Evolutionary conservation across 2,797 vertebrate species (phyloP).

Genomic region (Arremon brunneinucha): DNA sequence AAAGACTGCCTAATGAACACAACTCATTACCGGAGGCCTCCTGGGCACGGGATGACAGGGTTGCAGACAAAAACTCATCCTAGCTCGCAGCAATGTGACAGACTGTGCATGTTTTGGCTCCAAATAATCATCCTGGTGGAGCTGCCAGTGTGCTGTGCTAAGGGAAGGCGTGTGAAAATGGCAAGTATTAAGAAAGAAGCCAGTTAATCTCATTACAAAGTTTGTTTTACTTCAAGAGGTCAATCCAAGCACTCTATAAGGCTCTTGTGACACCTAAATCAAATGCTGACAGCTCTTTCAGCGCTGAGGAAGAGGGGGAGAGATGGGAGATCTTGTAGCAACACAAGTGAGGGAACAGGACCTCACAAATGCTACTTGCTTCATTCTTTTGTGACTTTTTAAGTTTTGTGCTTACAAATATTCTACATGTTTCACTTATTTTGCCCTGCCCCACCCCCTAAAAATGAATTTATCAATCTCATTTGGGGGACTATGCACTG

Average conservation of each 20-base stretch:
- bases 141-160: background rate
- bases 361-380: background rate
- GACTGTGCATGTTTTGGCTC: background rate
- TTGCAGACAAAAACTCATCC: slow-evolving; percentile 31
- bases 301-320: background rate
- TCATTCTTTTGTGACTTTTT: background rate
- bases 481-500: background rate
- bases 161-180: background rate
- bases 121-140: background rate
- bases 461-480: background rate
- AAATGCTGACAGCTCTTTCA: slow-evolving; percentile 19
- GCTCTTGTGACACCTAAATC: slow-evolving; percentile 15
- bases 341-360: background rate
- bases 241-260: background rate
- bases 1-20: slow-evolving; percentile 67
- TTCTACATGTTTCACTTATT: background rate
- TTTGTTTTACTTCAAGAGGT: slow-evolving; percentile 46
- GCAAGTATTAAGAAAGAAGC: slow-evolving; percentile 3
- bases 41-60: slow-evolving; percentile 26
- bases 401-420: background rate
- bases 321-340: background rate
- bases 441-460: background rate
- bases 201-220: slow-evolving; percentile 50
- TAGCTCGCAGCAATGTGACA: slow-evolving; percentile 42
- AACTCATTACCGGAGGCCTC: slow-evolving; percentile 54